Conservation (phyloP, 2,113 vertebrate species). For the Hoplias malabaricus region DNA sequence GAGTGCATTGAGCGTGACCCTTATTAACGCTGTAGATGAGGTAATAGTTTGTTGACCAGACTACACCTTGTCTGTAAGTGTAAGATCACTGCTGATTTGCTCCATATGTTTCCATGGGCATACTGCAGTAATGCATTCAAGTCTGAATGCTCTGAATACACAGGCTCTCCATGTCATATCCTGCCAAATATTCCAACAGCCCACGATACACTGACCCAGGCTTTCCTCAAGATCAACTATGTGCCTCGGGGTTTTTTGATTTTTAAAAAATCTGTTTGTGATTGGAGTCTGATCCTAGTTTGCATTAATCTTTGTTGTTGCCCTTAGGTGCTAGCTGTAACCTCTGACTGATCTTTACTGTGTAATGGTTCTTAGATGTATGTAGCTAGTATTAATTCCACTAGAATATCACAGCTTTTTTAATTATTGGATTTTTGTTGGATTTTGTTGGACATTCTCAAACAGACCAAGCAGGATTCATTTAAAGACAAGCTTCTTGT, state of each 20-base stretch:
- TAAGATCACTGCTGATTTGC: slow-evolving; percentile 55
- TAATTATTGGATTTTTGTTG: neutral
- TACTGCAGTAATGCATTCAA: slow-evolving; percentile 36
- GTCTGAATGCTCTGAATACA: slow-evolving; percentile 27
- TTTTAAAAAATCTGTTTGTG: neutral
- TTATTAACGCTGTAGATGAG: no score
- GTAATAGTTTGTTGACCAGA: no score
- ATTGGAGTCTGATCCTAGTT: neutral
- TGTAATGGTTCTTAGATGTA: neutral
- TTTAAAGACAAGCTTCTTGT: neutral
- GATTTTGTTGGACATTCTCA: neutral
- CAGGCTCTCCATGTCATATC: slow-evolving; percentile 1
- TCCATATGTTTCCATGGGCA: slow-evolving; percentile 57
- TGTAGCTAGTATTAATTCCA: neutral
- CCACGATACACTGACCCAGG: neutral
- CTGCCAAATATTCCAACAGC: neutral
- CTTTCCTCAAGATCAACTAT: neutral
- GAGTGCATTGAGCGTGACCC: no score
- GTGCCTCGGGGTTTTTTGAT: neutral
- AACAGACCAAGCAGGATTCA: neutral
- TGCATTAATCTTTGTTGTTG: neutral
- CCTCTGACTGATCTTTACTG: neutral
- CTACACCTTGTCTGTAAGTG: no score
- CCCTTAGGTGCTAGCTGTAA: no score
- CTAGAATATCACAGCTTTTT: neutral